Evolutionary conservation across 2,797 vertebrate genomes (phyloP).

Genomic region (Onychomys leucogaster): DNA sequence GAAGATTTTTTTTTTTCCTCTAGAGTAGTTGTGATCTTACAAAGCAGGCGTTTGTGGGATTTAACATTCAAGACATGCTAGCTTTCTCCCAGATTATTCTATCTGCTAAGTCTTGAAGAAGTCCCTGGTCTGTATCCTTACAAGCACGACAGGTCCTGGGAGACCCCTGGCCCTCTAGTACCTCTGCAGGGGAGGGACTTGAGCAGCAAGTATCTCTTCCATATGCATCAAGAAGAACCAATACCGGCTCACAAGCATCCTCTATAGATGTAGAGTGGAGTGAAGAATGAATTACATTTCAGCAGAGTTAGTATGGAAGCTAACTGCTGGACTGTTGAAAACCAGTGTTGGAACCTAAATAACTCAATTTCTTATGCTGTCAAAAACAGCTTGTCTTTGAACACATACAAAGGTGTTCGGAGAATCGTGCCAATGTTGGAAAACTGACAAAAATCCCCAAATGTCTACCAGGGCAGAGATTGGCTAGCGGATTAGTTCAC

Average conservation of each 20-base stretch:
- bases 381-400: slow-evolving; percentile 2
- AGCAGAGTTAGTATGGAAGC: neutral
- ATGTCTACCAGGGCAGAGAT: neutral
- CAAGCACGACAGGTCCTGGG: neutral
- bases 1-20: neutral
- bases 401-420: neutral
- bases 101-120: neutral
- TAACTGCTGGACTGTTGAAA: slow-evolving; percentile 22
- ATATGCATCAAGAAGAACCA: neutral
- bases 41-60: slow-evolving; percentile 16
- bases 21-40: slow-evolving; percentile 20
- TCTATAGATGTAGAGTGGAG: neutral
- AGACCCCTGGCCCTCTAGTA: neutral
- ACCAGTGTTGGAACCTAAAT: neutral
- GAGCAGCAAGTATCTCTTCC: neutral
- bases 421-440: neutral
- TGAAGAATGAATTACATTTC: neutral
- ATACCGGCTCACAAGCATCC: neutral
- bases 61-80: neutral
- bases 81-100: neutral
- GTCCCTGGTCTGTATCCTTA: neutral
- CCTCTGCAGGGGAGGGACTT: neutral
- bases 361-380: neutral
- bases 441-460: slow-evolving; percentile 30
- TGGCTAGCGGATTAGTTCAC: neutral